Evolutionary conservation across 2,797 vertebrate genomes (phyloP), one percentile per base, ranked within the genome.

Genomic region (Mormyrops boulengeri): DNA sequence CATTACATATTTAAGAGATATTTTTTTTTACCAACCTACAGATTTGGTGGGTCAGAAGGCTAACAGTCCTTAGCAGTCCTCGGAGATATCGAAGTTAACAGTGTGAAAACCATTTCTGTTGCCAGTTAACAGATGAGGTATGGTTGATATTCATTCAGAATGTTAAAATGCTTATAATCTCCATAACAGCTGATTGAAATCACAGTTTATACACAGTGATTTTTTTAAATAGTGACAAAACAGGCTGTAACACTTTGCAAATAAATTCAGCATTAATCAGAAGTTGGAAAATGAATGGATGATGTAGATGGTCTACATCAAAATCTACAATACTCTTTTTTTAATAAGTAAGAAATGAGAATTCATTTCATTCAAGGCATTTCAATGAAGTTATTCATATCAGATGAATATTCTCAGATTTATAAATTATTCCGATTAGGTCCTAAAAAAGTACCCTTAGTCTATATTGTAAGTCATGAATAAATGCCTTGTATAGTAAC

Each of bases 1-100:
- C 41, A 88, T 88, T 66, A 88, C 60, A 41, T 88, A 66, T 88
- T 88, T 62, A 88, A 66, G 57, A 88, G 38, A 12, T 84, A 49
- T 57, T 87, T 80, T 87, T 85, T 55, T 87, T 82, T 87, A 69
- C 87, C 57, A 88, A 8, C 55, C 41, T 66, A 57, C 60, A 88
- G 41, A 88, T 47, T 49, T 60, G 53, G 34, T 87, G 34, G 86
- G 85, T 87, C 53, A 38, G 14, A 57, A 87, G 53, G 53, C 52
- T 60, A 57, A 57, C 30, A 44, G 38, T 82, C 8, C 62, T 30
- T 22, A 69, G 57, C 7, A 49, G 87, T 44, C 38, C 41, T 88
- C 26, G 19, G n/a, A 88, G 38, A 47, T 88, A 62, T 30, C 49
- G 34, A 88, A 62, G 38, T 52, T 41, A 38, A 60, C 53, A 87